A percentile compares a stretch with the other conserved stretches of the same genome.
phyloP scores from a whole-genome alignment of 2,113 vertebrate species.

The Picathartes gymnocephalus region DNA sequence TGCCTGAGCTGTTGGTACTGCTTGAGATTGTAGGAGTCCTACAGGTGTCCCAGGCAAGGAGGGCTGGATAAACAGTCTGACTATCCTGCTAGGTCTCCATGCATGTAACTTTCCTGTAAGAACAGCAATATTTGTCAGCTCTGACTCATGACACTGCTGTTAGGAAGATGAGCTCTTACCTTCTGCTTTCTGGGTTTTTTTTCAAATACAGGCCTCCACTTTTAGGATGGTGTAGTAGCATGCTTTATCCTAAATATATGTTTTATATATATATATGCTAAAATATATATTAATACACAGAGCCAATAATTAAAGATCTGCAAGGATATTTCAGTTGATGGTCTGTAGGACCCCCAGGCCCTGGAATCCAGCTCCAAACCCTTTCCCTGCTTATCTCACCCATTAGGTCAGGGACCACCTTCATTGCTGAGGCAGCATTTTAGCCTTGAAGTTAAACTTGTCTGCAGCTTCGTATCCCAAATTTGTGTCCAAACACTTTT shows the following conservation, averaged over 20 bases:
- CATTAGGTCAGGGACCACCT: not conserved
- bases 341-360: not conserved
- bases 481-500: not conserved
- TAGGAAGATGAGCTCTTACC: not conserved
- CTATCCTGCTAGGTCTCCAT: not conserved
- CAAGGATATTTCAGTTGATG: not conserved
- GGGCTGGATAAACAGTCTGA: not conserved
- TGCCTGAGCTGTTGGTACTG: not conserved
- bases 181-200: not conserved
- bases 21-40: not conserved
- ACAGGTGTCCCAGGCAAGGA: not conserved
- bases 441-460: not conserved
- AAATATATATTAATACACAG: fast-evolving
- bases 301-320: not conserved
- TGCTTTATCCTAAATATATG: not conserved
- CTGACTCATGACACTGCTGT: not conserved
- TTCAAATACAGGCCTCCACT: not conserved
- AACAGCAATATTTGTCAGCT: not conserved
- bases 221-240: not conserved
- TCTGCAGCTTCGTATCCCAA: fast-evolving
- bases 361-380: not conserved
- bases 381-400: fast-evolving
- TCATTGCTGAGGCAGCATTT: fast-evolving
- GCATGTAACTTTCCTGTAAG: fast-evolving
- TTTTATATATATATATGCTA: not conserved